Percentiles rank a stretch among this genome's conserved stretches.
These are phyloP conservation scores for Eublepharis macularius DNA, from an alignment of 2,113 vertebrate genomes.

Conservation along the genomic window DNA sequence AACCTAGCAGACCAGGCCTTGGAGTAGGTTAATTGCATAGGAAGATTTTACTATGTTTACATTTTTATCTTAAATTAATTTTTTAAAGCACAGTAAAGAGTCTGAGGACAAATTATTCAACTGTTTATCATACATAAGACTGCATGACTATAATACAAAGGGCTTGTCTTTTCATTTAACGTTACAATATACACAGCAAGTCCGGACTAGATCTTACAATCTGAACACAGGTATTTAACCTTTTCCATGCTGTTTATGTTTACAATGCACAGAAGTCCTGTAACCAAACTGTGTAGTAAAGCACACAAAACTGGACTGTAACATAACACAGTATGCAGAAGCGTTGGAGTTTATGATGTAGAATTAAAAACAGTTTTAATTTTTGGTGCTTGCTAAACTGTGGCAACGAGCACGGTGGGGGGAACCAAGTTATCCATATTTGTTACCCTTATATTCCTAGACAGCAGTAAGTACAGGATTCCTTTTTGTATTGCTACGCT, in stretches of 20 bases:
- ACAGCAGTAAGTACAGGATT: constrained; percentile 76
- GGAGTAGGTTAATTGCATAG: constrained; percentile 77
- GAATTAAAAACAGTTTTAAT: constrained; percentile 70
- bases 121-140: constrained; percentile 99
- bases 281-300: constrained; percentile 96
- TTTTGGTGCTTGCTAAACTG: constrained; percentile 76
- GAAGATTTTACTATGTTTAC: constrained; percentile 77
- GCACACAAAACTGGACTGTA: constrained; percentile 91
- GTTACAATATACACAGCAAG: constrained; percentile 99
- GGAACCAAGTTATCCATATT: constrained; percentile 60
- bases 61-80: constrained; percentile 73
- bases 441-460: constrained; percentile 62
- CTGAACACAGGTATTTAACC: constrained; percentile 99
- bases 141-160: constrained; percentile 99
- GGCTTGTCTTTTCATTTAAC: constrained; percentile 92
- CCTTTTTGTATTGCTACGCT: constrained; percentile 72
- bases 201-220: constrained; percentile 99
- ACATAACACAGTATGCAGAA: constrained; percentile 82
- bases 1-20: constrained; percentile 75
- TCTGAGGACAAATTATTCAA: constrained; percentile 97
- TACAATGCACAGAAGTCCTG: constrained; percentile 99
- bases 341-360: constrained; percentile 73
- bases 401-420: constrained; percentile 71
- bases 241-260: constrained; percentile 99
- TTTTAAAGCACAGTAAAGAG: constrained; percentile 87